Evolutionary conservation across 2,888 invertebrate species (phyloP), one percentile per base, ranked within the genome.

Genomic region (Lithodes maja): DNA sequence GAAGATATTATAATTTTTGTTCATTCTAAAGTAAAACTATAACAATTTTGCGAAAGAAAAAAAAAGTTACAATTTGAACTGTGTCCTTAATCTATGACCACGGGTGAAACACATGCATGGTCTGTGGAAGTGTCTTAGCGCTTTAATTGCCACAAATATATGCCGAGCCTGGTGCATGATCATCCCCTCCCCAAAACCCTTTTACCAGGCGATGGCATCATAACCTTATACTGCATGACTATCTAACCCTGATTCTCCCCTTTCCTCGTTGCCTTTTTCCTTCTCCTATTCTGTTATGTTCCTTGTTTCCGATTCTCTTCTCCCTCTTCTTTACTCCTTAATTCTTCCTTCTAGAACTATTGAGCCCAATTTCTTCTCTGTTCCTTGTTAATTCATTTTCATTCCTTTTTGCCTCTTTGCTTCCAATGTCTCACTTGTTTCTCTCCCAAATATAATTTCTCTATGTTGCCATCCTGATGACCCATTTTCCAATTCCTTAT

Each of bases 61-160:
- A 79, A n/a, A n/a, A 71, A n/a, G 68, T 12, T 61, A 2, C 68
- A 61, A n/a, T 71, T n/a, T 71, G 82, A 68, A 82, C 68, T 82
- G 82, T 85, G 79, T 85, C 77, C 77, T 79, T 86, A 86, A 87
- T 87, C 87, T 87, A 83, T 87, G 83, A 87, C 87, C 87, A 87
- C 87, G 87, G 87, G 87, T 87, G 87, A 87, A 87, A 87, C 77
- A 87, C 77, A 82, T 87, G 87, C 87, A 83, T 87, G 87, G 78
- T 85, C 85, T 85, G 79, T 85, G 75, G 78, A 79, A 79, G 68
- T 79, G 79, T 79, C 53, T 79, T 77, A 71, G 71, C 71, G 71
- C 71, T 71, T 71, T n/a, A n/a, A n/a, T 71, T 71, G 71, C 71
- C 71, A 71, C 71, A 71, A 2, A 17, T n/a, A 71, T 17, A 71